Base-by-base conservation (phyloP, 2,888 invertebrate species). In the Automeris io region DNA sequence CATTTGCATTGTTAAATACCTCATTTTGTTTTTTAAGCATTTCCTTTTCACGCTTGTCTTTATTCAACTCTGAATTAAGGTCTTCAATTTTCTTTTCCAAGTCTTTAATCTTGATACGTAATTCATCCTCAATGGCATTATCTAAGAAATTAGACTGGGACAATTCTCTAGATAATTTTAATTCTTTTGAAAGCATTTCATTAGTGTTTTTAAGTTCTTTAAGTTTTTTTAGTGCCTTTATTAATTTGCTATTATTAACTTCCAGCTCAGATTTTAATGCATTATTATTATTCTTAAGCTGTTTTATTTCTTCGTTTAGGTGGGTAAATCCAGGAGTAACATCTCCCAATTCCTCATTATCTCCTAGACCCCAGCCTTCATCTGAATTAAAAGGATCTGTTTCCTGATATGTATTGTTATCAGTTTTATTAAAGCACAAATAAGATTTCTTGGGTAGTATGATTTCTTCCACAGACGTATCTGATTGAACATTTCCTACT, bases 161-260 rank as follows among this genome's bases (percentile, higher is more conserved):
- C 32, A 87, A 55, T 36, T 89, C 85, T 52, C 87, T 87, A 22
- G 83, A 80, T 16, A 83, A 68, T 51, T 86, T 88, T 41, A 90
- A 55, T 64, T 91, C 89, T 39, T 86, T 87, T 7, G 76, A 72
- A 23, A 92, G 66, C 49, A 87, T 81, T 23, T 92, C 92, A 59
- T 91, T 90, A 43, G 89, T 90, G 2, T 77, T 74, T 71, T 96
- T 96, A 38, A 95, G 89, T 62, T 95, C 93, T 70, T 95, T 96
- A 29, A 96, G 76, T 70, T 95, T 96, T 57, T 93, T 93, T 51
- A 96, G 81, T 47, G 95, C 88, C 77, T 95, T 96, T 1, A 91
- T 90, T 19, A 92, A 90, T 65, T 95, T 95, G 0, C 90, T 73
- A 67, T 93, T 92, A 42, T 89, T 78, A 18, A 89, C 79, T 46